phyloP scores from a whole-genome alignment of 1,140 invertebrate genomes.

The Pseudomyrmex gracilis region DNA sequence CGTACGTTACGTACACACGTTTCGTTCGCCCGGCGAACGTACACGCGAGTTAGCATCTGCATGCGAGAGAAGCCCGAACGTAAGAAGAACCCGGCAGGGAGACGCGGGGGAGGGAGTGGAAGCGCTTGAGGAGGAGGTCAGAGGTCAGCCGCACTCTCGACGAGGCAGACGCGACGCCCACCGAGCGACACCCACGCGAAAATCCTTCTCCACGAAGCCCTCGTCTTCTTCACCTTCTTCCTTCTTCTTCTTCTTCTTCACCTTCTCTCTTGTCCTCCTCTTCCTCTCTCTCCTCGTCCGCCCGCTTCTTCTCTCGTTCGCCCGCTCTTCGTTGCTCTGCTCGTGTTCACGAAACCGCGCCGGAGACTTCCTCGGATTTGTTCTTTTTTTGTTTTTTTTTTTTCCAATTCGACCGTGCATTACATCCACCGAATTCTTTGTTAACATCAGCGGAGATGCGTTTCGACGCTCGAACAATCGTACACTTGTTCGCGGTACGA shows the following conservation, averaged over 20 bases:
- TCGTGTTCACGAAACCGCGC: conserved; percentile 39
- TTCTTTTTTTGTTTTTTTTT: conserved; percentile 50
- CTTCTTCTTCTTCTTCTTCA: conserved; percentile 64
- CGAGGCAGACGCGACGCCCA: conserved; percentile 84
- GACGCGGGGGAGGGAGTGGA: conserved; percentile 64
- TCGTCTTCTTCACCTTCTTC: conserved; percentile 65
- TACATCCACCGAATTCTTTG: conserved; percentile 40
- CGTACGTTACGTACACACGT: conserved; percentile 18
- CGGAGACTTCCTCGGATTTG: neutral
- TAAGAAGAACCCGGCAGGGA: conserved; percentile 36
- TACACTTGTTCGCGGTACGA: neutral
- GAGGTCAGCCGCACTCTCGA: conserved; percentile 77
- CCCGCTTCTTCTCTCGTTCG: conserved; percentile 22
- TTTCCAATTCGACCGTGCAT: conserved; percentile 29
- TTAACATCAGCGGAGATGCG: conserved; percentile 13
- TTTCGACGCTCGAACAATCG: conserved; percentile 37
- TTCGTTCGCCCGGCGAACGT: conserved; percentile 10
- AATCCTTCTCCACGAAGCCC: conserved; percentile 69
- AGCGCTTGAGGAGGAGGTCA: conserved; percentile 75
- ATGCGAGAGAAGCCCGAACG: conserved; percentile 74
- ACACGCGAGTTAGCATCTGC: conserved; percentile 75
- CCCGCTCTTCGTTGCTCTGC: conserved; percentile 59
- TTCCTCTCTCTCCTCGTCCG: conserved; percentile 67
- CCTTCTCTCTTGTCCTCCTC: conserved; percentile 62
- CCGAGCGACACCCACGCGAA: conserved; percentile 81